Evolutionary conservation across 1,140 invertebrate genomes (phyloP).

Genomic region (Pteromalus puparum): DNA sequence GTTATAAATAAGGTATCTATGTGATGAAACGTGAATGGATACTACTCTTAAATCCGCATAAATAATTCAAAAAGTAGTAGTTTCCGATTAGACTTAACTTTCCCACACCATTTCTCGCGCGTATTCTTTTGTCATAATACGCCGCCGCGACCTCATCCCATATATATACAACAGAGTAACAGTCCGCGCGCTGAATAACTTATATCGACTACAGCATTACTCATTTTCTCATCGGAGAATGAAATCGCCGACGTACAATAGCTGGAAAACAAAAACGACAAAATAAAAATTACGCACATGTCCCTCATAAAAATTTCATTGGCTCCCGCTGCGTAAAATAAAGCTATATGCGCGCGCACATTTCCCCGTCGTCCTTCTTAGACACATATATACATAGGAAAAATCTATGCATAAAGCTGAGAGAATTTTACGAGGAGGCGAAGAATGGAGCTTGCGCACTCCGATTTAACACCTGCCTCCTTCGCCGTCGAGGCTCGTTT

Average conservation of each 20-base stretch:
- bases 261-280: background rate
- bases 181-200: slow-evolving; percentile 24
- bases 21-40: background rate
- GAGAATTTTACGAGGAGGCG: slow-evolving; percentile 24
- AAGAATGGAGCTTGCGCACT: background rate
- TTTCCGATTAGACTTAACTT: background rate
- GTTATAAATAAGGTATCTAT: background rate
- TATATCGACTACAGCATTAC: slow-evolving; percentile 31
- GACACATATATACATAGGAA: background rate
- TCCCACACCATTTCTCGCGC: slow-evolving; percentile 11
- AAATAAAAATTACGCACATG: background rate
- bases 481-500: background rate
- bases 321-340: background rate
- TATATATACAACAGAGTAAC: slow-evolving; percentile 25
- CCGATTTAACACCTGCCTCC: slow-evolving; percentile 24
- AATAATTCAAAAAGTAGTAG: background rate
- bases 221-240: slow-evolving; percentile 34
- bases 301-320: slow-evolving; percentile 27
- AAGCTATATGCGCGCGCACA: background rate
- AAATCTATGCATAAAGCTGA: slow-evolving; percentile 17
- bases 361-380: too few relatives aligned
- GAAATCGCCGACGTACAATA: background rate
- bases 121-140: slow-evolving; percentile 7
- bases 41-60: background rate
- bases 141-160: slow-evolving; percentile 15